Evolutionary conservation across 2,888 invertebrate genomes (phyloP).

Genomic region (Chrysolina haemoptera): DNA sequence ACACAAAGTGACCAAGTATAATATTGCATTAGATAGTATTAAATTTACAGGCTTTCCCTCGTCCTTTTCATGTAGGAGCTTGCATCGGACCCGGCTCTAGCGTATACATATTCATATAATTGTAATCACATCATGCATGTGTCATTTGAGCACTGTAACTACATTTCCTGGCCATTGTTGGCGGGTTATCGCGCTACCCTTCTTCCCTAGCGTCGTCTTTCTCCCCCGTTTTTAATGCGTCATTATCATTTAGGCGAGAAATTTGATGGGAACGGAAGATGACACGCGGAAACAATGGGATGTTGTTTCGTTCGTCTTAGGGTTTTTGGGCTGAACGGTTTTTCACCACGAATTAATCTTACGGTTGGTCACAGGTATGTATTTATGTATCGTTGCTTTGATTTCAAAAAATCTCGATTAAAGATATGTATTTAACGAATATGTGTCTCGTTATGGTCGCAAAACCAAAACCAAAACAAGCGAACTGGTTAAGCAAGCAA

Average conservation of each 20-base stretch:
- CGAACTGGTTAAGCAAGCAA: too few relatives aligned
- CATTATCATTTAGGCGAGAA: slow-evolving; percentile 55
- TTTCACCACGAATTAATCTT: not conserved
- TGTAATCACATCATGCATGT: slow-evolving; percentile 69
- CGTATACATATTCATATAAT: slow-evolving; percentile 68
- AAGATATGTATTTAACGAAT: too few relatives aligned
- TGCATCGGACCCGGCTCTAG: slow-evolving; percentile 30
- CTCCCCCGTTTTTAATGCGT: slow-evolving; percentile 46
- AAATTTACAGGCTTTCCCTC: slow-evolving; percentile 50
- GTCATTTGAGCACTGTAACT: slow-evolving; percentile 68
- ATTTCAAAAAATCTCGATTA: too few relatives aligned
- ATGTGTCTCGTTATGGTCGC: too few relatives aligned
- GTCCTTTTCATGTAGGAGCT: slow-evolving; percentile 42
- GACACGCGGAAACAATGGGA: slow-evolving; percentile 44
- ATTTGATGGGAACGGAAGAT: slow-evolving; percentile 52
- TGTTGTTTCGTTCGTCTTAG: slow-evolving; percentile 30
- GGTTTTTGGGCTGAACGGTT: not conserved
- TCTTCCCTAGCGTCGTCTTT: slow-evolving; percentile 32
- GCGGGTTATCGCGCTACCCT: slow-evolving; percentile 63
- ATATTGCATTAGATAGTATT: slow-evolving; percentile 55
- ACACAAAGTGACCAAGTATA: slow-evolving; percentile 51
- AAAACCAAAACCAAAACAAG: too few relatives aligned
- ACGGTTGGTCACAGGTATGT: too few relatives aligned
- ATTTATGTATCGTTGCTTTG: too few relatives aligned
- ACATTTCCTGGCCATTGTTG: slow-evolving; percentile 69